These are phyloP conservation scores for Vidua chalybeata DNA, from an alignment of 2,113 vertebrate species.

Conservation along the genomic window DNA sequence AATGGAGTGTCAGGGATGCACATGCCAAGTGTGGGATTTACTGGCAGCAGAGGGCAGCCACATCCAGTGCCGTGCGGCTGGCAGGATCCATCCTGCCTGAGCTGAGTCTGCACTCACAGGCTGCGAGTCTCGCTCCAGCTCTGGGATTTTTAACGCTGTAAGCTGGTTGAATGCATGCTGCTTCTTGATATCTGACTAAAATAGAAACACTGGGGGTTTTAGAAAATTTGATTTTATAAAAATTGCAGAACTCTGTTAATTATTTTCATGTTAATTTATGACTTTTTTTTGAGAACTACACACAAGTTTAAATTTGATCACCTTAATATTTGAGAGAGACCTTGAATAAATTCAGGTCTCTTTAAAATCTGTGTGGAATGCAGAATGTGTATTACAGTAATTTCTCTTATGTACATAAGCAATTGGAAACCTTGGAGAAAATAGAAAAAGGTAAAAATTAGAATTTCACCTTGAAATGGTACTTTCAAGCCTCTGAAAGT, in stretches of 20 bases:
- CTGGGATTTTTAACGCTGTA: no score
- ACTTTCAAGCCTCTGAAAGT: not conserved
- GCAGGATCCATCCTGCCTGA: not conserved
- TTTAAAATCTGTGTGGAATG: not conserved
- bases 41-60: slow-evolving; percentile 66
- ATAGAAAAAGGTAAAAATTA: not conserved
- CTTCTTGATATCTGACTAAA: not conserved
- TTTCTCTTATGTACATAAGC: not conserved
- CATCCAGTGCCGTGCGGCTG: accelerated
- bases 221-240: not conserved
- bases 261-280: not conserved
- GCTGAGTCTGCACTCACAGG: no score
- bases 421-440: not conserved
- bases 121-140: not conserved
- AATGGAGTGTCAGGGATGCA: not conserved
- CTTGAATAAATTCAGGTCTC: not conserved
- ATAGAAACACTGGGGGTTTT: not conserved
- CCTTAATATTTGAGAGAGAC: not conserved
- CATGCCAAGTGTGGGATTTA: not conserved
- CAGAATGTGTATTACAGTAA: not conserved
- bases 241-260: not conserved
- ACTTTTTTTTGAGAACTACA: not conserved
- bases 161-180: not conserved
- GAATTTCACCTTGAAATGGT: not conserved
- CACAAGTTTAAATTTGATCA: not conserved